These are phyloP conservation scores for Ammospiza caudacuta DNA, from an alignment of 2,113 vertebrate species.

Conservation along the genomic window DNA sequence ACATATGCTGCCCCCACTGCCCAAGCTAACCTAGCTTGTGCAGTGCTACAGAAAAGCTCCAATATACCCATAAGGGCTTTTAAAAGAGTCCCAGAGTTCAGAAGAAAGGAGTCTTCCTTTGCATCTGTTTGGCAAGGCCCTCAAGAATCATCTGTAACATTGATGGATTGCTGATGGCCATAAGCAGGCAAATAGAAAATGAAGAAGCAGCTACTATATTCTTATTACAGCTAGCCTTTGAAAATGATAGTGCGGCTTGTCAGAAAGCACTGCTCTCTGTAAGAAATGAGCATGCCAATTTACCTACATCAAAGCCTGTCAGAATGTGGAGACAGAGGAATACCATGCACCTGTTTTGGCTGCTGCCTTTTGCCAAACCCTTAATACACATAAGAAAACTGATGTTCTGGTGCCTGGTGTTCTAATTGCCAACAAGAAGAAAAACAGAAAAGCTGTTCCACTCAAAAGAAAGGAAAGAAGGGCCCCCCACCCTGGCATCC, in stretches of 20 bases:
- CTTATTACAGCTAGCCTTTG: neutral
- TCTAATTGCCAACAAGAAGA: neutral
- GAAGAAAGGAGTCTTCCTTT: neutral
- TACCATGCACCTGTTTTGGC: neutral
- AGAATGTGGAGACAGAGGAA: neutral
- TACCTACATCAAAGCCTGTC: neutral
- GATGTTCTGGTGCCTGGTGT: too few relatives aligned
- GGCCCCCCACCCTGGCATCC: neutral
- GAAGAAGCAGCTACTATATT: neutral
- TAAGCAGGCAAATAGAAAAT: neutral
- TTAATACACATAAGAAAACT: neutral
- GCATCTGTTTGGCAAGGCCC: neutral
- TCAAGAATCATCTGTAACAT: neutral
- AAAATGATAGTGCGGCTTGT: neutral
- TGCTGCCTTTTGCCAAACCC: neutral
- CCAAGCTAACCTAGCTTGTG: neutral
- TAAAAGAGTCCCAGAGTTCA: neutral
- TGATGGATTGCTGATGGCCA: neutral
- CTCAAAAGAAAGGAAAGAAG: neutral
- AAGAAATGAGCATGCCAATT: neutral
- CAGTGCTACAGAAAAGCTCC: neutral
- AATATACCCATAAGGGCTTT: neutral
- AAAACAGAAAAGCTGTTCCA: neutral
- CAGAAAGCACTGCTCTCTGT: neutral
- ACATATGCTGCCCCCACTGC: accelerated